Evolutionary conservation across 2,113 vertebrate species (phyloP).

Genomic region (Peromyscus californicus): DNA sequence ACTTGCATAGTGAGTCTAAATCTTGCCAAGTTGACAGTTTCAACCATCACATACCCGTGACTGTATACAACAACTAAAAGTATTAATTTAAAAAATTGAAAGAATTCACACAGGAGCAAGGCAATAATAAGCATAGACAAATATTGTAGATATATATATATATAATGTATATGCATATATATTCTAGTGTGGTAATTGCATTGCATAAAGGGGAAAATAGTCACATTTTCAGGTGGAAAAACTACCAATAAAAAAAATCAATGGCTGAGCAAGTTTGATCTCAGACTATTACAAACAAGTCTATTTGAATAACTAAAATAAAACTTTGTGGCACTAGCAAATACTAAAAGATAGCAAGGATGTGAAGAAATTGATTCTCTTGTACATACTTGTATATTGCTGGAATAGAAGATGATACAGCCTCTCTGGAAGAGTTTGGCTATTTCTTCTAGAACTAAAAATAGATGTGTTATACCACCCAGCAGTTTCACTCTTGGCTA

Average conservation of each 20-base stretch:
- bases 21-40: not conserved
- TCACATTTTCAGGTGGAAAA: not conserved
- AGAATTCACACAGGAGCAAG: not conserved
- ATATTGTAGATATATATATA: not conserved
- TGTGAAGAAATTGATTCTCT: not conserved
- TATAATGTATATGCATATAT: not conserved
- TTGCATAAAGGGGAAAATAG: not conserved
- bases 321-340: not conserved
- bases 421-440: not conserved
- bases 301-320: not conserved
- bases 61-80: not conserved
- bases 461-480: not conserved
- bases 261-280: not conserved
- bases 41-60: not conserved
- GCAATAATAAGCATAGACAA: not conserved
- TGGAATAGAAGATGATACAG: not conserved
- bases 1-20: not conserved
- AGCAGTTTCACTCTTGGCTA: not conserved
- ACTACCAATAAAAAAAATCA: not conserved
- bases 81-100: not conserved
- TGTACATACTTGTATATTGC: not conserved
- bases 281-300: not conserved
- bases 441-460: slow-evolving; percentile 60
- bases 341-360: not conserved
- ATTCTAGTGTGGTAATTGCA: not conserved